Percentiles rank a stretch among this genome's conserved stretches.
Evolutionary conservation across 2,888 invertebrate genomes (phyloP).

Genomic region (Carterocephalus palaemon): DNA sequence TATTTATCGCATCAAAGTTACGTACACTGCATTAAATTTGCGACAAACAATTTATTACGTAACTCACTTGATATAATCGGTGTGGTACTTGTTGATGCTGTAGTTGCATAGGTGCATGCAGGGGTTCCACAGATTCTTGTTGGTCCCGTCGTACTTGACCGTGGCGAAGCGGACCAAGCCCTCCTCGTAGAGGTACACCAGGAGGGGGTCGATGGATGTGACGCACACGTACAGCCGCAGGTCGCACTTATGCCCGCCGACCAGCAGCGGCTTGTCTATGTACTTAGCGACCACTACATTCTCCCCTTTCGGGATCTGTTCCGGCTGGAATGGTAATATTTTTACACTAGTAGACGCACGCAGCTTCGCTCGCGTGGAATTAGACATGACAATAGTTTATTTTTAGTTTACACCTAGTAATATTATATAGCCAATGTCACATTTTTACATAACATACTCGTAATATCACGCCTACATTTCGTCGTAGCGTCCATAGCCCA

Average conservation of each 20-base stretch:
- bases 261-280: conserved; percentile 89
- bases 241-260: conserved; percentile 98
- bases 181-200: conserved; percentile 97
- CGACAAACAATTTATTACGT: too few relatives aligned
- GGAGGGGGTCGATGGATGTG: conserved; percentile 95
- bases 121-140: conserved; percentile 95
- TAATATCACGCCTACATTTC: too few relatives aligned
- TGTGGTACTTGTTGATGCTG: conserved; percentile 98
- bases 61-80: conserved; percentile 94
- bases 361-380: too few relatives aligned
- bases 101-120: conserved; percentile 99
- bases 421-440: too few relatives aligned
- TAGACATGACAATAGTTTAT: too few relatives aligned
- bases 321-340: too few relatives aligned
- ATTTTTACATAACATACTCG: too few relatives aligned
- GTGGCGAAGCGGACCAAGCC: conserved; percentile 97
- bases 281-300: conserved; percentile 94
- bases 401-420: too few relatives aligned
- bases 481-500: too few relatives aligned
- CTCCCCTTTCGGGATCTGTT: conserved; percentile 94
- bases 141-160: conserved; percentile 94
- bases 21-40: too few relatives aligned
- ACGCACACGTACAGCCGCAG: conserved; percentile 96
- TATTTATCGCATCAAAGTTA: too few relatives aligned
- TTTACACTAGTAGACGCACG: too few relatives aligned